These are phyloP conservation scores for Calidris pygmaea DNA, from an alignment of 2,113 vertebrate species.

Conservation along the genomic window DNA sequence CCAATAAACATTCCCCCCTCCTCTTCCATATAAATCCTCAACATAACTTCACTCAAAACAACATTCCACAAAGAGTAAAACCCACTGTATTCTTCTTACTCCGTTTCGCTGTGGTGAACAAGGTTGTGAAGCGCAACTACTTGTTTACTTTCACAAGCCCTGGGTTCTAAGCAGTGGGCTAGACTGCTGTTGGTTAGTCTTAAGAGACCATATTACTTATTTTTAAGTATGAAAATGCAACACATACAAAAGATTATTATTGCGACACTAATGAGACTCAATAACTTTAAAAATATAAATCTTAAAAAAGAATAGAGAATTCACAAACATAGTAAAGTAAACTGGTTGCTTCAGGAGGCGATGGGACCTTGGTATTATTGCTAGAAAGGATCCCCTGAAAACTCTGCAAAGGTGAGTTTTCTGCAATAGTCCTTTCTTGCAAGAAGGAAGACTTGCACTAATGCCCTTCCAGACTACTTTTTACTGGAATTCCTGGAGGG, in stretches of 20 bases:
- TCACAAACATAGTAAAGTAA: not conserved
- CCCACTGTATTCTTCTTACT: not conserved
- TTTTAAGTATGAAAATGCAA: not conserved
- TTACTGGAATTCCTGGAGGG: not conserved
- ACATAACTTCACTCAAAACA: not conserved
- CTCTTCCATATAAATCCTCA: not conserved
- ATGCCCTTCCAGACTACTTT: not conserved
- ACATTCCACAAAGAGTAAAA: not conserved
- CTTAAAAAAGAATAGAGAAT: not conserved
- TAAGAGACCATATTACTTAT: not conserved
- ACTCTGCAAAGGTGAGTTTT: not conserved
- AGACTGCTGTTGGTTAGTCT: not conserved
- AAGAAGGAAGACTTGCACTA: not conserved
- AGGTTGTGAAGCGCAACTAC: not conserved
- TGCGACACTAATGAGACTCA: not conserved
- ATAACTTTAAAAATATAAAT: not conserved
- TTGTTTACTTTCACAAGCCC: not conserved
- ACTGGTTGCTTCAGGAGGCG: not conserved
- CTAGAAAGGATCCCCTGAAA: not conserved
- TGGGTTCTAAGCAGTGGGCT: not conserved
- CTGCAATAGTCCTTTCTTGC: not conserved
- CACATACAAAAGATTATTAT: not conserved
- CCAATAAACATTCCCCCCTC: rapidly evolving
- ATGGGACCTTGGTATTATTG: not conserved
- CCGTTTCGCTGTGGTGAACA: not conserved